Evolutionary conservation across 1,140 invertebrate species (phyloP).

Genomic region (Drosophila parabipectinata): DNA sequence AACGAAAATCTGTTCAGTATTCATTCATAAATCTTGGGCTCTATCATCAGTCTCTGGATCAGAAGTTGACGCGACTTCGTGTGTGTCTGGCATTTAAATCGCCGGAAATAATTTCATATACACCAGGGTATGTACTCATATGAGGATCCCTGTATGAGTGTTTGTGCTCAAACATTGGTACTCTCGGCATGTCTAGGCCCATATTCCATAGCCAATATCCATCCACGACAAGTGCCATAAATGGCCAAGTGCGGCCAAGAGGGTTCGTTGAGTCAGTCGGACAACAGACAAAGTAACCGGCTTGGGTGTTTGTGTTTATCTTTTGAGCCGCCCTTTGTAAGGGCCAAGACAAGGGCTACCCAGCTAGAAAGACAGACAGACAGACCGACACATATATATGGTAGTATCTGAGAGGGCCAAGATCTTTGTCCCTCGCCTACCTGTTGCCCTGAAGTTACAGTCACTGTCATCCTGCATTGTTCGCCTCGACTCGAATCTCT

Average conservation of each 20-base stretch:
- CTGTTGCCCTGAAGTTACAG: constrained; percentile 39
- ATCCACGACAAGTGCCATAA: constrained; percentile 75
- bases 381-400: not conserved
- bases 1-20: constrained; percentile 18
- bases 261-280: constrained; percentile 30
- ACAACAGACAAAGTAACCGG: constrained; percentile 24
- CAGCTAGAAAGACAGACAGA: constrained; percentile 5
- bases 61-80: constrained; percentile 50
- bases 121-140: constrained; percentile 28
- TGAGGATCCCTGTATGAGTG: not conserved
- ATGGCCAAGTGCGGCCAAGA: constrained; percentile 57
- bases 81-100: constrained; percentile 81
- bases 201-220: constrained; percentile 39
- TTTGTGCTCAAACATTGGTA: constrained; percentile 52
- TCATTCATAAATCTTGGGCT: constrained; percentile 45
- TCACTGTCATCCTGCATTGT: constrained; percentile 64
- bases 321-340: constrained; percentile 43
- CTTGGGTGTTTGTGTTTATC: constrained; percentile 49
- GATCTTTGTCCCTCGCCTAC: constrained; percentile 45
- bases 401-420: constrained; percentile 17
- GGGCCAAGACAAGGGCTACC: constrained; percentile 21
- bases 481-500: constrained; percentile 9
- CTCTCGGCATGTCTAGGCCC: constrained; percentile 23
- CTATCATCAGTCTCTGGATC: constrained; percentile 40
- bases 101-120: constrained; percentile 79